Evolutionary conservation across 2,888 invertebrate genomes (phyloP).

Genomic region (Meteorus colon): DNA sequence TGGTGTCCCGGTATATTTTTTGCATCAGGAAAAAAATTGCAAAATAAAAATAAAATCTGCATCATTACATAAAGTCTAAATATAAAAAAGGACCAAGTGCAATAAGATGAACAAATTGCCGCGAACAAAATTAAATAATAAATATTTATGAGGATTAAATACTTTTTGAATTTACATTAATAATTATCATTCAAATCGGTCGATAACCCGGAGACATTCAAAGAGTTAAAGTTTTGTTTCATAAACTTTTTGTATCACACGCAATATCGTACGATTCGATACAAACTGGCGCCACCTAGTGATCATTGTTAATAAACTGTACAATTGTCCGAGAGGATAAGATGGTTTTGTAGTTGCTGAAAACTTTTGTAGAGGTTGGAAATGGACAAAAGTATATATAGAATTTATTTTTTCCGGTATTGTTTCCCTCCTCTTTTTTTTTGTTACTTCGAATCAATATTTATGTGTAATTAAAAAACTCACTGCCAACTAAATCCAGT

Average conservation of each 20-base stretch:
- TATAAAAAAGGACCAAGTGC: background rate
- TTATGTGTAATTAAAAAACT: constrained; percentile 73
- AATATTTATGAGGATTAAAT: constrained; percentile 21
- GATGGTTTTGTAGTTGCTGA: background rate
- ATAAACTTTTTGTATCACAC: background rate
- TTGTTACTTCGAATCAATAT: background rate
- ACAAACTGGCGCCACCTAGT: background rate
- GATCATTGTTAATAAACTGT: background rate
- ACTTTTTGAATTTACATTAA: constrained; percentile 19
- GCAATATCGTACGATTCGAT: background rate
- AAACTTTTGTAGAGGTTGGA: background rate
- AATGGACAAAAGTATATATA: background rate
- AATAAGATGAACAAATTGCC: background rate
- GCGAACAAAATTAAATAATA: background rate
- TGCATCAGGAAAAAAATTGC: background rate
- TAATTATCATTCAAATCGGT: constrained; percentile 27
- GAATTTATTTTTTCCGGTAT: background rate
- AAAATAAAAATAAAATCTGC: background rate
- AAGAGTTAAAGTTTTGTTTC: background rate
- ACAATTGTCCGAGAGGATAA: constrained; percentile 12
- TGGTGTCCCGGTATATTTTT: background rate
- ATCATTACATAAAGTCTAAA: background rate
- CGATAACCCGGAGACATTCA: background rate
- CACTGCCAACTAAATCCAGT: constrained; percentile 89
- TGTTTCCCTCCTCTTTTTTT: background rate